Percentiles rank a stretch among this genome's conserved stretches.
Evolutionary conservation across 2,888 invertebrate genomes (phyloP).

Genomic region (Ochropleura leucogaster): DNA sequence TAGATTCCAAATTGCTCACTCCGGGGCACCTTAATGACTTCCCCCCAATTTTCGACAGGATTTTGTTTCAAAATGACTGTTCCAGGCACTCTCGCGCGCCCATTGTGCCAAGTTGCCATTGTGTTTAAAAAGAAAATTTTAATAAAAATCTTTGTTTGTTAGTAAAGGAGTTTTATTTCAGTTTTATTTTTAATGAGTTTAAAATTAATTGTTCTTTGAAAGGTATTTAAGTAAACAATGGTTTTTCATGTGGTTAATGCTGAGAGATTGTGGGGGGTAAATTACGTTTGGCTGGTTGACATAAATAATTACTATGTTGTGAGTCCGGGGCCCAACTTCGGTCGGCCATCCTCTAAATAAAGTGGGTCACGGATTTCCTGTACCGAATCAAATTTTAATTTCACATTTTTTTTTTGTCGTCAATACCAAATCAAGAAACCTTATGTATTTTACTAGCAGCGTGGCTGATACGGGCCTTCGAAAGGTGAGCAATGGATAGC

Average conservation of each 20-base stretch:
- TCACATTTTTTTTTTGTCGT: too few relatives aligned
- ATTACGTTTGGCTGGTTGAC: too few relatives aligned
- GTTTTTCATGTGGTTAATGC: background rate
- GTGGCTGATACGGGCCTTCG: too few relatives aligned
- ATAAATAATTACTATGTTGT: too few relatives aligned
- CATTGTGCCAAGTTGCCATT: constrained; percentile 49
- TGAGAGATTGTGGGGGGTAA: background rate
- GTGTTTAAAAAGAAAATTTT: constrained; percentile 32
- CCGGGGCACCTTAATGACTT: constrained; percentile 85
- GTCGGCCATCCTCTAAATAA: background rate
- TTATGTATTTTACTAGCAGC: too few relatives aligned
- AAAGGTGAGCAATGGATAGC: too few relatives aligned
- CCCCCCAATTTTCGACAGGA: constrained; percentile 83
- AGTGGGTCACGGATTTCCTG: background rate
- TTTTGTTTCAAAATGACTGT: constrained; percentile 80
- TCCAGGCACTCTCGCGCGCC: constrained; percentile 38
- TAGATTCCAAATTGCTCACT: constrained; percentile 84
- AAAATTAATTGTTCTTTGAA: background rate
- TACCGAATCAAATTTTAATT: too few relatives aligned
- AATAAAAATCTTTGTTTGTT: constrained; percentile 37
- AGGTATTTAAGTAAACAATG: constrained; percentile 8
- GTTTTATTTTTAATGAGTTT: constrained; percentile 41
- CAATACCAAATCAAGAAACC: background rate
- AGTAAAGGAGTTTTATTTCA: constrained; percentile 27
- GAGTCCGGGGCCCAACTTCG: too few relatives aligned